These are phyloP conservation scores for Mustelus asterias DNA, from an alignment of 2,113 vertebrate genomes.

Conservation along the genomic window DNA sequence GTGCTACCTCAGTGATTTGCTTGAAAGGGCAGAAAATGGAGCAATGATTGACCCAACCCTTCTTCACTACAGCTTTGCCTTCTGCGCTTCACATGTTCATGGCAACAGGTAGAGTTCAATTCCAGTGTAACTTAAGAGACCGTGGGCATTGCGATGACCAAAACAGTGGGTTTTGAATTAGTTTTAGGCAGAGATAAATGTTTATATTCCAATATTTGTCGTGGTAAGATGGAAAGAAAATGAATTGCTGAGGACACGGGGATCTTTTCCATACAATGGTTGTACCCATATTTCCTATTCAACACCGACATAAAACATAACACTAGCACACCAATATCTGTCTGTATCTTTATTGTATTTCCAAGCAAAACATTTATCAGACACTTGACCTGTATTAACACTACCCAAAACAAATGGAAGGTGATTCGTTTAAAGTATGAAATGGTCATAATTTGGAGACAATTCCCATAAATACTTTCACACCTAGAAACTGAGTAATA, in stretches of 20 bases:
- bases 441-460: not conserved
- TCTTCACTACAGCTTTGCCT: slow-evolving; percentile 98
- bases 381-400: no score
- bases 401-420: not conserved
- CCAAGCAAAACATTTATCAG: not conserved
- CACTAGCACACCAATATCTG: not conserved
- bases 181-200: not conserved
- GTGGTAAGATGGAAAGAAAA: not conserved
- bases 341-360: not conserved
- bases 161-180: not conserved
- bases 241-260: not conserved
- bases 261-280: not conserved
- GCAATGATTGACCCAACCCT: slow-evolving; percentile 98
- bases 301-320: not conserved
- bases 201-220: not conserved
- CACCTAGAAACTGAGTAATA: not conserved
- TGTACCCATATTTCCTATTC: not conserved
- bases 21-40: slow-evolving; percentile 91
- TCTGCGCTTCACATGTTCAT: slow-evolving; percentile 96
- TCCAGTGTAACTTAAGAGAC: not conserved
- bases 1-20: slow-evolving; percentile 91
- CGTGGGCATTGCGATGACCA: no score
- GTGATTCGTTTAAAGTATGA: not conserved
- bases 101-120: slow-evolving; percentile 81
- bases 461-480: not conserved